phyloP scores from a whole-genome alignment of 2,888 invertebrate species.

The Diachrysia chrysitis region DNA sequence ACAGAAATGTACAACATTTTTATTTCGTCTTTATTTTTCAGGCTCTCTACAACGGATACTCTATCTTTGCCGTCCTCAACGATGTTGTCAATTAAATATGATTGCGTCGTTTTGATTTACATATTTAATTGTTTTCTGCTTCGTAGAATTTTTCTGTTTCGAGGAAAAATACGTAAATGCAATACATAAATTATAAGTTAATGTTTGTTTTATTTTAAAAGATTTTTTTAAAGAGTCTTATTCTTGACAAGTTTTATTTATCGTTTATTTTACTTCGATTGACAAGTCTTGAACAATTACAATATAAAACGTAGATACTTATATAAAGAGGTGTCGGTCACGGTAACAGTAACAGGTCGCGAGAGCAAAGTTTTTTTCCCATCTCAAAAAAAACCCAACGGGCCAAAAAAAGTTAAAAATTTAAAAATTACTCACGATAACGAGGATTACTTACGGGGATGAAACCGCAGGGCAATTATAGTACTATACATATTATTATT shows the following conservation, averaged over 20 bases:
- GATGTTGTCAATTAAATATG: constrained; percentile 74
- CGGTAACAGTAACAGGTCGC: too few relatives aligned
- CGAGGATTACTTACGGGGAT: too few relatives aligned
- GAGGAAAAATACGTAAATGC: not conserved
- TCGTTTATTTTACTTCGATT: too few relatives aligned
- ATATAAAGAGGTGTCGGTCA: too few relatives aligned
- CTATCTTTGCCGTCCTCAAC: constrained; percentile 79
- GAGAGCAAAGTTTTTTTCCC: too few relatives aligned
- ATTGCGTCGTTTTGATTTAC: not conserved
- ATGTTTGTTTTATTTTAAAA: not conserved
- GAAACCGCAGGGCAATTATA: too few relatives aligned
- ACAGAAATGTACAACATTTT: constrained; percentile 3
- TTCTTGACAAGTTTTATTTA: not conserved
- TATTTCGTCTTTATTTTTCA: constrained; percentile 59
- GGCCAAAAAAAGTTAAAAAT: too few relatives aligned
- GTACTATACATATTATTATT: too few relatives aligned
- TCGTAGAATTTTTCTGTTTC: not conserved
- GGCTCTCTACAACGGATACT: constrained; percentile 84
- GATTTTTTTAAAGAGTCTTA: not conserved
- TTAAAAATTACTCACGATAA: too few relatives aligned
- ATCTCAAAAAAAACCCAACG: too few relatives aligned
- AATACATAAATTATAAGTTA: not conserved
- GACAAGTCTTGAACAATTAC: too few relatives aligned
- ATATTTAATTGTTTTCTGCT: constrained; percentile 8
- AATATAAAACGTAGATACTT: too few relatives aligned